These are phyloP conservation scores for Antechinus flavipes DNA, from an alignment of 2,113 vertebrate species.

Conservation along the genomic window DNA sequence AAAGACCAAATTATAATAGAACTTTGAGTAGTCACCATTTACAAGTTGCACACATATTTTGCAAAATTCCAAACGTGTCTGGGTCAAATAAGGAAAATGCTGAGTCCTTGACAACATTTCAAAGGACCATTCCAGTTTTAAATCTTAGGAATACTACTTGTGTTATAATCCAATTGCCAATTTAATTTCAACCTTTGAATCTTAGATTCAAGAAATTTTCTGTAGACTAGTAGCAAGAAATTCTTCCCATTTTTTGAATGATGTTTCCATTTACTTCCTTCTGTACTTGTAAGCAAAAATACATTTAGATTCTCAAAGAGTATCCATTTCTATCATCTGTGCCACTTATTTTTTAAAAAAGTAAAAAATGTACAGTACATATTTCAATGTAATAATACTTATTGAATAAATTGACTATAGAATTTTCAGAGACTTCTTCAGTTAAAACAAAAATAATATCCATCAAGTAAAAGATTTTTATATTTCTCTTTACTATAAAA, in stretches of 20 bases:
- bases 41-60: background rate
- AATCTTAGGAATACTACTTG: background rate
- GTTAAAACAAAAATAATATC: background rate
- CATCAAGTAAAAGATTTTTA: background rate
- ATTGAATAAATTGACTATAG: background rate
- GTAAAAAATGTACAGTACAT: background rate
- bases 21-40: background rate
- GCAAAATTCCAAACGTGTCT: background rate
- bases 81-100: background rate
- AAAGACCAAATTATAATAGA: background rate
- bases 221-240: background rate
- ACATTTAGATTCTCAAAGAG: background rate
- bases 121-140: background rate
- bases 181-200: slow-evolving; percentile 28
- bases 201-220: slow-evolving; percentile 8
- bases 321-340: background rate
- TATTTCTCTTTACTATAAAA: background rate
- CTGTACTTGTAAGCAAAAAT: background rate
- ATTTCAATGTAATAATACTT: background rate
- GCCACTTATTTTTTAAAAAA: background rate
- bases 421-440: background rate
- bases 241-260: background rate
- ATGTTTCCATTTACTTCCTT: background rate
- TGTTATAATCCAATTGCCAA: background rate
- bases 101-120: background rate